Conservation (phyloP, 1,140 invertebrate genomes). For the Maniola jurtina region DNA sequence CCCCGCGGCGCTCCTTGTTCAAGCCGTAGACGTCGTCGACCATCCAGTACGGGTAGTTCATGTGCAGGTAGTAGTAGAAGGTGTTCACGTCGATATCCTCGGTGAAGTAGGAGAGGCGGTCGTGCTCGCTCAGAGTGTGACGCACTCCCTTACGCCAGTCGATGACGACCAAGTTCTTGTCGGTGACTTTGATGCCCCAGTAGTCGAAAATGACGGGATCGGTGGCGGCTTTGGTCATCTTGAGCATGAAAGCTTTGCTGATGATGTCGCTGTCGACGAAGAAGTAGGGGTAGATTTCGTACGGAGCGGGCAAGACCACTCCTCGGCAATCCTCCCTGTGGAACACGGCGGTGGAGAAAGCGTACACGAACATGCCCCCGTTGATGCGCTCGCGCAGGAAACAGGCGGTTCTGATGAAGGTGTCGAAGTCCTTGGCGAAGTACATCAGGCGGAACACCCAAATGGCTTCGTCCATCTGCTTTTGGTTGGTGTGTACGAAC, state of each 20-base stretch:
- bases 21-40: conserved; percentile 78
- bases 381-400: conserved; percentile 83
- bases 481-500: conserved; percentile 77
- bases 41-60: conserved; percentile 84
- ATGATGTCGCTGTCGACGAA: conserved; percentile 82
- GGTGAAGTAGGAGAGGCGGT: conserved; percentile 83
- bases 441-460: conserved; percentile 81
- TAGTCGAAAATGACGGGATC: conserved; percentile 74
- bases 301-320: conserved; percentile 82
- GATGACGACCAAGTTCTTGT: conserved; percentile 67
- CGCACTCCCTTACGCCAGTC: conserved; percentile 68
- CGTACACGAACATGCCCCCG: conserved; percentile 82
- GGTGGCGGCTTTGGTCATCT: conserved; percentile 79
- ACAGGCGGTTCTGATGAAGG: conserved; percentile 83
- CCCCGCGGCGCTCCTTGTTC: conserved; percentile 81
- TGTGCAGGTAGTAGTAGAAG: conserved; percentile 85
- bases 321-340: conserved; percentile 81
- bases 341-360: conserved; percentile 80
- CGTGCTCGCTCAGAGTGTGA: conserved; percentile 48
- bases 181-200: conserved; percentile 69
- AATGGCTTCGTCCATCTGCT: conserved; percentile 79
- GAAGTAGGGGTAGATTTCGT: conserved; percentile 83
- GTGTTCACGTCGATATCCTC: conserved; percentile 86
- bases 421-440: conserved; percentile 82
- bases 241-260: conserved; percentile 80